Evolutionary conservation across 2,113 vertebrate genomes (phyloP).

Genomic region (Hiodon alosoides): DNA sequence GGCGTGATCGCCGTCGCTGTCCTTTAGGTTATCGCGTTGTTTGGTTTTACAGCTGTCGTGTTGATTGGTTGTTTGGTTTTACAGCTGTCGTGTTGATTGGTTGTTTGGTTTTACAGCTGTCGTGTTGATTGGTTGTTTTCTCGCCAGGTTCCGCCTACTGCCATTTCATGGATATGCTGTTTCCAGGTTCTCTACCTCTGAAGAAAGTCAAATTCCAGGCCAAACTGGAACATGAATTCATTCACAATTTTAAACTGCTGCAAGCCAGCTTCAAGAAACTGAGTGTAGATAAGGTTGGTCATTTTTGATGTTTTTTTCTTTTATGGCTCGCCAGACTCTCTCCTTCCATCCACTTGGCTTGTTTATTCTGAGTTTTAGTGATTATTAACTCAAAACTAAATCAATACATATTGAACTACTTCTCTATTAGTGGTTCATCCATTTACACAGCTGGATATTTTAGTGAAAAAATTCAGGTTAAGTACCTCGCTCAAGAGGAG

Average conservation of each 20-base stretch:
- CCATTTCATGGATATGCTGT: conserved; percentile 82
- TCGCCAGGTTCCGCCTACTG: conserved; percentile 70
- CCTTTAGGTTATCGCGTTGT: too few relatives aligned
- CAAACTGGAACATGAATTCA: conserved; percentile 77
- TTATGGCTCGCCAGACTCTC: not conserved
- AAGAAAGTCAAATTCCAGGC: conserved; percentile 83
- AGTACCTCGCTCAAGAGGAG: too few relatives aligned
- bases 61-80: not conserved
- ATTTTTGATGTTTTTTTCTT: conserved; percentile 21
- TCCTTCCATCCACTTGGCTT: not conserved
- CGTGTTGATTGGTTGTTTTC: not conserved
- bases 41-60: too few relatives aligned
- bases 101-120: not conserved
- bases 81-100: not conserved
- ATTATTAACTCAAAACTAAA: too few relatives aligned
- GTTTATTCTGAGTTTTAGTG: not conserved
- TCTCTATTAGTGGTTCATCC: too few relatives aligned
- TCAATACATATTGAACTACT: too few relatives aligned
- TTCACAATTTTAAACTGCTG: conserved; percentile 78
- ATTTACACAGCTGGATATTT: too few relatives aligned
- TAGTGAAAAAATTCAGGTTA: too few relatives aligned
- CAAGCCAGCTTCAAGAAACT: conserved; percentile 77
- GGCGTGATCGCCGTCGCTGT: too few relatives aligned
- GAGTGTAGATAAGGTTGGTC: conserved; percentile 77
- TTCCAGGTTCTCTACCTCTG: conserved; percentile 71